These are phyloP conservation scores for Actinostola sp. DNA, from an alignment of 92 coral and sea anemone species.

Conservation along the genomic window DNA sequence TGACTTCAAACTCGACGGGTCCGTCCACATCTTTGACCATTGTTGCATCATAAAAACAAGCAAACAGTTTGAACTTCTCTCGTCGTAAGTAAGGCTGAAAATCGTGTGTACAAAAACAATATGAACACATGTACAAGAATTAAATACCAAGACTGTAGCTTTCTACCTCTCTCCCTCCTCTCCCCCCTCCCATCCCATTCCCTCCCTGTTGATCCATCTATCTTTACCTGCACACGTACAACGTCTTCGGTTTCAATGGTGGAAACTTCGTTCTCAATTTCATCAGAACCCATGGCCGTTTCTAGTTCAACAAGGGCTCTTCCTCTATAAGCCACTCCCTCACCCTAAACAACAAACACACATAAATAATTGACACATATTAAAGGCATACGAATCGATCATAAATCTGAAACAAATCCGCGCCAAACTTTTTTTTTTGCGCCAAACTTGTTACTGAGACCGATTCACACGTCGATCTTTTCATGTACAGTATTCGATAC, in stretches of 20 bases:
- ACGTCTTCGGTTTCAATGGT: conserved; percentile 63
- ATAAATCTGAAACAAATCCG: too few relatives aligned
- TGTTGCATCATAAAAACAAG: conserved; percentile 90
- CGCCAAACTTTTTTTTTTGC: too few relatives aligned
- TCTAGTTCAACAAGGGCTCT: conserved; percentile 90
- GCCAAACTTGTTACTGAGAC: too few relatives aligned
- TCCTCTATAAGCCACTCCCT: conserved; percentile 97
- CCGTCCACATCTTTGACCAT: conserved; percentile 87
- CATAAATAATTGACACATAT: background rate
- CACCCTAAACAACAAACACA: conserved; percentile 63
- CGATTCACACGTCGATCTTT: too few relatives aligned
- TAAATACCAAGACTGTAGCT: too few relatives aligned
- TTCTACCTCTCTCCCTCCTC: too few relatives aligned
- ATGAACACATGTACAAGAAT: too few relatives aligned
- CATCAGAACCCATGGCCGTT: conserved; percentile 72
- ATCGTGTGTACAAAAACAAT: background rate
- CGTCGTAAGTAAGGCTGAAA: conserved; percentile 79
- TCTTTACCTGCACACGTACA: conserved; percentile 72
- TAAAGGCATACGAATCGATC: background rate
- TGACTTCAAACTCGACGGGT: conserved; percentile 93
- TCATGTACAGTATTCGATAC: too few relatives aligned
- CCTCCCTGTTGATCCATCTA: too few relatives aligned
- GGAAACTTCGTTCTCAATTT: conserved; percentile 59
- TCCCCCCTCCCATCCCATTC: too few relatives aligned
- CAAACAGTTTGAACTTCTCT: conserved; percentile 82